These are phyloP conservation scores for Zophobas morio DNA, from an alignment of 1,140 invertebrate genomes.

Conservation along the genomic window DNA sequence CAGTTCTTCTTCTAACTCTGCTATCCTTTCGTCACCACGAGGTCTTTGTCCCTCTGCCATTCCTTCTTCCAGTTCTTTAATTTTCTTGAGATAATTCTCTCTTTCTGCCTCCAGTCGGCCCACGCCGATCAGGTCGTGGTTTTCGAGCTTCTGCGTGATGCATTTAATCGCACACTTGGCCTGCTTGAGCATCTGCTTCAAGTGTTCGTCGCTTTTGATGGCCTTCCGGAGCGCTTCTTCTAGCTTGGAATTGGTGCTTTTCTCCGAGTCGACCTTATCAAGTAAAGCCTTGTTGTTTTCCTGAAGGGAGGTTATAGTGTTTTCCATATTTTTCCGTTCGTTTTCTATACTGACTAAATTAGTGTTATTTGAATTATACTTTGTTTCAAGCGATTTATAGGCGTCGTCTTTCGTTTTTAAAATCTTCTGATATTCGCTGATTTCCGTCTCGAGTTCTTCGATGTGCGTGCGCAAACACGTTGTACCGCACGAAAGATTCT, in stretches of 20 bases:
- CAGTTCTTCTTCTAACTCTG: slow-evolving; percentile 55
- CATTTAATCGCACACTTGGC: slow-evolving; percentile 56
- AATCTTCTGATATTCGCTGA: not conserved
- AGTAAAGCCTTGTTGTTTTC: slow-evolving; percentile 50
- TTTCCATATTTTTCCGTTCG: not conserved
- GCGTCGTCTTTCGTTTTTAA: slow-evolving; percentile 1
- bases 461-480: slow-evolving; percentile 16
- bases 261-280: not conserved
- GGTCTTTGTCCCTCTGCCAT: slow-evolving; percentile 48
- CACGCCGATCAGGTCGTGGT: slow-evolving; percentile 16
- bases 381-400: not conserved
- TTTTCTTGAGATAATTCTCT: slow-evolving; percentile 55
- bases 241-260: not conserved
- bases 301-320: slow-evolving; percentile 15
- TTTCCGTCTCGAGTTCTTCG: slow-evolving; percentile 26
- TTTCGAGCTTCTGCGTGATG: slow-evolving; percentile 46
- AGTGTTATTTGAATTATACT: not conserved
- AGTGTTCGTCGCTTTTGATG: slow-evolving; percentile 54
- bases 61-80: slow-evolving; percentile 60
- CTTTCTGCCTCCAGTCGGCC: slow-evolving; percentile 51
- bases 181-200: slow-evolving; percentile 58
- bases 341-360: too few species aligned
- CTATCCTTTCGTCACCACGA: slow-evolving; percentile 3
- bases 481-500: slow-evolving; percentile 28
- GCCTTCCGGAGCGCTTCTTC: slow-evolving; percentile 47